Evolutionary conservation across 2,888 invertebrate species (phyloP).

Genomic region (Campoletis raptor): DNA sequence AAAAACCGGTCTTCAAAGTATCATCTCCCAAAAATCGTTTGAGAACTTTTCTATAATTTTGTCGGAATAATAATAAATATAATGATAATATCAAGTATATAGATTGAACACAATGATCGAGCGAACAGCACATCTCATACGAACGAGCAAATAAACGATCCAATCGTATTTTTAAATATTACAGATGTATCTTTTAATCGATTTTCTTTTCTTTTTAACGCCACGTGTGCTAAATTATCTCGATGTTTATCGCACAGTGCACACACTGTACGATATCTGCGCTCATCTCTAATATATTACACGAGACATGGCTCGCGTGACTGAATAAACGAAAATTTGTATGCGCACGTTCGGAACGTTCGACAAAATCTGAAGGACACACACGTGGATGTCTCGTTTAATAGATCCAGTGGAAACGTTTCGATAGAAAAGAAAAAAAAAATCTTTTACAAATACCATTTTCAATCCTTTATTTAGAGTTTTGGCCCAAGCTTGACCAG

Average conservation of each 20-base stretch:
- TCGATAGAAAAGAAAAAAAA: neutral
- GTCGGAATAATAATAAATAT: neutral
- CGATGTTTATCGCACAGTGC: constrained; percentile 11
- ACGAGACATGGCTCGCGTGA: neutral
- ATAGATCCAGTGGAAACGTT: neutral
- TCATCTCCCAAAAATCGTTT: neutral
- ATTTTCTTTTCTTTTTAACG: neutral
- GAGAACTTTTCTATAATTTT: neutral
- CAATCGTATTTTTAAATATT: neutral
- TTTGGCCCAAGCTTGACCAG: no score
- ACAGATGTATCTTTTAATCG: neutral
- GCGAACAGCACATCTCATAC: neutral
- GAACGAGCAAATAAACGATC: neutral
- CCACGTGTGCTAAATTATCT: constrained; percentile 2
- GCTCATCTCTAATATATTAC: constrained; percentile 3
- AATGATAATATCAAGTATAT: no score
- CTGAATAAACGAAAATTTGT: constrained; percentile 30
- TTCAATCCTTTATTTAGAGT: no score
- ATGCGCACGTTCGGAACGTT: constrained; percentile 13
- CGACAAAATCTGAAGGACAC: constrained; percentile 25
- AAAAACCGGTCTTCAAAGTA: no score
- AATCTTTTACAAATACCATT: constrained; percentile 13
- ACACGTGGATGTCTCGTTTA: constrained; percentile 17
- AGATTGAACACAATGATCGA: neutral
- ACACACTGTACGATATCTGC: neutral